Conservation (phyloP, 2,888 invertebrate species). For the Patella depressa region DNA sequence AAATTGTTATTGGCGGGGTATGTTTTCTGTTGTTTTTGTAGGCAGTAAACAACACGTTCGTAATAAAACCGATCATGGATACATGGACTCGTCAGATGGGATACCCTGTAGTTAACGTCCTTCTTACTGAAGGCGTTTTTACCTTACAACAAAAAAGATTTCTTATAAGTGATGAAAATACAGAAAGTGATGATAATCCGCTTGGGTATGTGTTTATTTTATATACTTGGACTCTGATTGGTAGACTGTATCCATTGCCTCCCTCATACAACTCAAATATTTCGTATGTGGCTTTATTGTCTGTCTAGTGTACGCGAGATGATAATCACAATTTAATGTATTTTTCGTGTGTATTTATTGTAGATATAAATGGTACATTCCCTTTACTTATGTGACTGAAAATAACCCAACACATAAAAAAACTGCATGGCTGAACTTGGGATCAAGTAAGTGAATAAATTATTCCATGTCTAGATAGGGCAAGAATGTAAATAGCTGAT, state of each 20-base stretch:
- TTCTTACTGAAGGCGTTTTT: constrained; percentile 41
- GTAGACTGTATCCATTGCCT: too few species aligned
- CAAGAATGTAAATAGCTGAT: neutral
- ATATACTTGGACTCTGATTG: too few species aligned
- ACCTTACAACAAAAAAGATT: constrained; percentile 61
- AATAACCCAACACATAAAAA: constrained; percentile 35
- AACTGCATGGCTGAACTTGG: constrained; percentile 61
- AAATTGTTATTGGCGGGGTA: too few species aligned
- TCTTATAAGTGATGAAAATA: constrained; percentile 55
- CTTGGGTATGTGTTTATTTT: constrained; percentile 34
- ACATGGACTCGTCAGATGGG: constrained; percentile 65
- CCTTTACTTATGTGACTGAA: constrained; percentile 64
- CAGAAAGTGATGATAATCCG: constrained; percentile 32
- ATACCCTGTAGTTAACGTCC: constrained; percentile 56
- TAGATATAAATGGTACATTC: constrained; percentile 69
- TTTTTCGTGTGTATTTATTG: constrained; percentile 14
- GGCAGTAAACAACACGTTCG: constrained; percentile 48
- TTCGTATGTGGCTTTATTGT: too few species aligned
- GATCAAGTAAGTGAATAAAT: constrained; percentile 48
- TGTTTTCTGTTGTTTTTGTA: constrained; percentile 22
- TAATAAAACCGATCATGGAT: constrained; percentile 60
- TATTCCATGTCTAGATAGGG: neutral
- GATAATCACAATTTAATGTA: too few species aligned
- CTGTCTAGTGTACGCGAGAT: too few species aligned
- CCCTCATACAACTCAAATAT: too few species aligned